Conservation (phyloP, 2,797 vertebrate genomes). For the Neoniphon sammara region DNA sequence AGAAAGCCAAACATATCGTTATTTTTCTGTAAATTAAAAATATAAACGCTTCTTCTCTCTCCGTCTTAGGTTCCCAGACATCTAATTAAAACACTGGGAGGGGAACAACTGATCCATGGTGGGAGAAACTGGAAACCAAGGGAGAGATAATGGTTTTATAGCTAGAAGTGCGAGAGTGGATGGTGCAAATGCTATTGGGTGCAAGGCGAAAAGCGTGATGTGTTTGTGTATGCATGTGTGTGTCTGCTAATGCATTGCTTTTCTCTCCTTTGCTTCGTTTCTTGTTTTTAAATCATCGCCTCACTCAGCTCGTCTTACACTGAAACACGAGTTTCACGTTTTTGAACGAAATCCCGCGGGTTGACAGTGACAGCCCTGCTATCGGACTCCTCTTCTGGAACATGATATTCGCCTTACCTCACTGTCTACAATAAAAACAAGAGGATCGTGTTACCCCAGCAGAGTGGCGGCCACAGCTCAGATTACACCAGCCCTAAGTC, state of each 20-base stretch:
- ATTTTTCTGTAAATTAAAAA: conserved; percentile 67
- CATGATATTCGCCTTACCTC: conserved; percentile 67
- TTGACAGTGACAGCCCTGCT: conserved; percentile 25
- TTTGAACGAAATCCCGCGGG: conserved; percentile 37
- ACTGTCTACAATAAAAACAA: conserved; percentile 60
- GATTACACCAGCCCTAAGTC: conserved; percentile 71
- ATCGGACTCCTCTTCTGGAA: conserved; percentile 51
- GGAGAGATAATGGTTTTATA: conserved; percentile 53
- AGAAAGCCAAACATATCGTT: conserved; percentile 60
- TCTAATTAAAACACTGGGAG: conserved; percentile 67
- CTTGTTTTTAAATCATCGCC: background rate
- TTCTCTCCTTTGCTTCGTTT: conserved; percentile 8
- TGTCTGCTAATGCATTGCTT: background rate
- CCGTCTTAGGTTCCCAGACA: conserved; percentile 58
- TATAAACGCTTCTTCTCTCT: conserved; percentile 39
- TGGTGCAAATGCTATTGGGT: background rate
- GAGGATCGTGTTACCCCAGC: conserved; percentile 68
- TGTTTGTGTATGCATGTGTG: conserved; percentile 1
- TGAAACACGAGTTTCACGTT: conserved; percentile 71
- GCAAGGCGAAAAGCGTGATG: conserved; percentile 32
- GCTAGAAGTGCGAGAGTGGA: conserved; percentile 35
- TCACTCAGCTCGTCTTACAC: conserved; percentile 6
- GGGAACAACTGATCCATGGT: conserved; percentile 53
- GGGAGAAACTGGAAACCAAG: conserved; percentile 54
- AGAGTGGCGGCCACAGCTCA: conserved; percentile 52